Conservation (phyloP, 2,888 invertebrate genomes). For the Halictus ligatus region DNA sequence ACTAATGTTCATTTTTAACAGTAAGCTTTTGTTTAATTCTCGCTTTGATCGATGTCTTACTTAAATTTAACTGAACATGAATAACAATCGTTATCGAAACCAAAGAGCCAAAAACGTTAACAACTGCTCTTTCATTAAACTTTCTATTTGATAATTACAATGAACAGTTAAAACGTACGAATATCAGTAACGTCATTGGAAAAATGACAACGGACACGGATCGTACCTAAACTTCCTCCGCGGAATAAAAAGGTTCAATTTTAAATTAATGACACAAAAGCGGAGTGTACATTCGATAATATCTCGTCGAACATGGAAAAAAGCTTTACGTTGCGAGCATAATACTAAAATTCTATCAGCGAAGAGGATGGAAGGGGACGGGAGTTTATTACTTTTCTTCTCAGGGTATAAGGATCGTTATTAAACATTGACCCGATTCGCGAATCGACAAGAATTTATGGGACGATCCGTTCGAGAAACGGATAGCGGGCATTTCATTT, state of each 20-base stretch:
- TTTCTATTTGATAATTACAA: background rate
- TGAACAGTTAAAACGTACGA: too few species aligned
- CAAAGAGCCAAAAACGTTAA: background rate
- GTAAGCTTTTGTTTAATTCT: too few species aligned
- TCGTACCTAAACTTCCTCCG: background rate
- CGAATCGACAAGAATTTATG: conserved; percentile 6
- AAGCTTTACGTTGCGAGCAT: background rate
- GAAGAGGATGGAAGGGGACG: background rate
- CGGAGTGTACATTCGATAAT: background rate
- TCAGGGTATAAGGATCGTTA: background rate
- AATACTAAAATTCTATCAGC: background rate
- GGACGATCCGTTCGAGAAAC: background rate
- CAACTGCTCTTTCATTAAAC: background rate
- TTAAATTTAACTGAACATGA: too few species aligned
- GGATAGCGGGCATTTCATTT: background rate
- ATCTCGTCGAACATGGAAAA: background rate
- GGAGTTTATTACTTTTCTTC: conserved; percentile 1
- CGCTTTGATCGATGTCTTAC: too few species aligned
- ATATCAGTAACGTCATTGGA: too few species aligned
- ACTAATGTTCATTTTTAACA: too few species aligned
- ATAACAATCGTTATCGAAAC: too few species aligned
- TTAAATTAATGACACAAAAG: background rate
- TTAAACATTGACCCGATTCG: conserved; percentile 2
- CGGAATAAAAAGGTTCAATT: background rate
- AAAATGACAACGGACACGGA: background rate